Evolutionary conservation across 2,888 invertebrate species (phyloP).

Genomic region (Vannuccia rotundouncinata): DNA sequence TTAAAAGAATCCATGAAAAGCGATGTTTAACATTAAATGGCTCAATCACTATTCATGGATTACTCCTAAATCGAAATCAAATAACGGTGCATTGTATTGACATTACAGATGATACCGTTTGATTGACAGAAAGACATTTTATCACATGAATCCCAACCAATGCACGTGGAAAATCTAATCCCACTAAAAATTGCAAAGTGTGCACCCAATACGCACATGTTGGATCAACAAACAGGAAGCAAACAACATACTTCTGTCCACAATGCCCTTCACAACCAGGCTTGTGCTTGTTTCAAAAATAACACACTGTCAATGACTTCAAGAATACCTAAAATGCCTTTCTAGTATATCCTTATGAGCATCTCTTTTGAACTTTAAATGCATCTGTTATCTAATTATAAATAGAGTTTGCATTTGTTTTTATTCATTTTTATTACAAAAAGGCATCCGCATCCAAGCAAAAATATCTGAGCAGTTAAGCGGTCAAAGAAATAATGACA

Average conservation of each 20-base stretch:
- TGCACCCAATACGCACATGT: background rate
- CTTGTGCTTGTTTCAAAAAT: background rate
- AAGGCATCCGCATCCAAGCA: too few species aligned
- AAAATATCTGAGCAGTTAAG: too few species aligned
- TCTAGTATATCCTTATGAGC: too few species aligned
- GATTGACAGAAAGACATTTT: constrained; percentile 1
- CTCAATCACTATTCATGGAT: background rate
- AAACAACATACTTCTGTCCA: background rate
- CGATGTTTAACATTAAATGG: background rate
- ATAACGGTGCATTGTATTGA: background rate
- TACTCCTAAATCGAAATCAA: constrained; percentile 12
- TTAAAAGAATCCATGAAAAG: too few species aligned
- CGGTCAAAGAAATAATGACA: too few species aligned
- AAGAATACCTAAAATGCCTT: too few species aligned
- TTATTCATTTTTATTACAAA: too few species aligned
- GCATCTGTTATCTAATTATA: too few species aligned
- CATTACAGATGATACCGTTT: background rate
- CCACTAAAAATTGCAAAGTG: constrained; percentile 17
- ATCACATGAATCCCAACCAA: background rate
- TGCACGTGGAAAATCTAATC: background rate
- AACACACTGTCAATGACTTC: background rate
- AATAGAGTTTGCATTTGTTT: too few species aligned
- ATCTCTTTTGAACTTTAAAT: too few species aligned
- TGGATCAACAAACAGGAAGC: background rate
- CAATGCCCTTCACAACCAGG: background rate